Evolutionary conservation across 2,113 vertebrate genomes (phyloP).

Genomic region (Lucifuga dentata): DNA sequence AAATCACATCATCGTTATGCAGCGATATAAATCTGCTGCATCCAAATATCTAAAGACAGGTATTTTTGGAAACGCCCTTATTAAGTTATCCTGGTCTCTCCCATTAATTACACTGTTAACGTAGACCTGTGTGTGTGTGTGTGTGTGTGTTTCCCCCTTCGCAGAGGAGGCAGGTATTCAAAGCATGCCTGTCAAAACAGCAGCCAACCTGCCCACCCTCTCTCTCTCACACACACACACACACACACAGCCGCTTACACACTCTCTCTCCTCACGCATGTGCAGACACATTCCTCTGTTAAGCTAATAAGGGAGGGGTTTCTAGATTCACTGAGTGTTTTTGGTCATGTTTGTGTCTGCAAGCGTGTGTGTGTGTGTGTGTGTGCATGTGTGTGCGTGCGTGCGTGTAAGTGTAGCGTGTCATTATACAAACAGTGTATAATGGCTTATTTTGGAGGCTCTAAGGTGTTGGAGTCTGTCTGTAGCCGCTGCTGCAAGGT

Average conservation of each 20-base stretch:
- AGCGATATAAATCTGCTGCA: too few species aligned
- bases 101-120: too few species aligned
- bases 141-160: conserved; percentile 37
- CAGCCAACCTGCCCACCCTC: conserved; percentile 56
- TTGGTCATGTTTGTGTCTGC: too few species aligned
- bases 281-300: conserved; percentile 15
- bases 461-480: not conserved
- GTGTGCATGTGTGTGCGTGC: conserved; percentile 21
- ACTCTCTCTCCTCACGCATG: too few species aligned
- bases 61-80: too few species aligned
- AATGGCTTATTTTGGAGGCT: not conserved
- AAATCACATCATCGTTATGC: too few species aligned
- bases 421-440: not conserved
- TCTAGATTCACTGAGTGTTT: too few species aligned
- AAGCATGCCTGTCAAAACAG: conserved; percentile 75
- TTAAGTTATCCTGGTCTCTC: too few species aligned
- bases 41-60: too few species aligned
- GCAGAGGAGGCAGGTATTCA: conserved; percentile 65
- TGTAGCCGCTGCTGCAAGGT: not conserved
- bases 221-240: not conserved
- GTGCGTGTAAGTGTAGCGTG: conserved; percentile 8
- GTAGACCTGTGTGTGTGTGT: conserved; percentile 19
- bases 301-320: conserved; percentile 14
- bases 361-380: too few species aligned
- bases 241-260: not conserved